Evolutionary conservation across 1,140 invertebrate species (phyloP).

Genomic region (Calycopis cecrops): DNA sequence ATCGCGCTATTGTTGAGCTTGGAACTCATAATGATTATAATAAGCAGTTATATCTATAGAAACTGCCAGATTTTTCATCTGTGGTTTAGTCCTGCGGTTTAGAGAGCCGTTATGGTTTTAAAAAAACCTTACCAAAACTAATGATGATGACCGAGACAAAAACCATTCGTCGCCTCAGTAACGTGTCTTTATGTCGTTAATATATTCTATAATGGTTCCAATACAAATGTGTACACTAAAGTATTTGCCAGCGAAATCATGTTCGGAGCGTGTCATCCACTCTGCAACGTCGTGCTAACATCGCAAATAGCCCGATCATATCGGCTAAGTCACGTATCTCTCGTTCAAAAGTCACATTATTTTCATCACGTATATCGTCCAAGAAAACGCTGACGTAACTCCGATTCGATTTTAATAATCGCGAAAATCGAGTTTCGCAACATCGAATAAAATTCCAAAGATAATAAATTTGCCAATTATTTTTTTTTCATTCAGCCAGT

Average conservation of each 20-base stretch:
- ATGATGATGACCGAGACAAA: neutral
- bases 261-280: slow-evolving; percentile 20
- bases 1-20: too few relatives aligned
- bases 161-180: too few relatives aligned
- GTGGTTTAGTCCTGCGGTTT: neutral
- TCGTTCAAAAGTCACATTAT: slow-evolving; percentile 10
- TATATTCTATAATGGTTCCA: too few relatives aligned
- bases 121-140: neutral
- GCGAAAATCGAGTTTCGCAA: too few relatives aligned
- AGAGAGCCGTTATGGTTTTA: neutral
- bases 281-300: slow-evolving; percentile 17
- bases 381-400: slow-evolving; percentile 18
- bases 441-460: too few relatives aligned
- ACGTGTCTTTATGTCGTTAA: too few relatives aligned
- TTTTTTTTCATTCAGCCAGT: too few relatives aligned
- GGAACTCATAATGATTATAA: too few relatives aligned
- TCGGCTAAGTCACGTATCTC: slow-evolving; percentile 26
- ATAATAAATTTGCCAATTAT: too few relatives aligned
- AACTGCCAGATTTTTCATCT: neutral
- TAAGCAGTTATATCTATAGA: too few relatives aligned
- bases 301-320: slow-evolving; percentile 21
- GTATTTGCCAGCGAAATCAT: neutral
- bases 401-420: neutral
- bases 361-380: slow-evolving; percentile 16
- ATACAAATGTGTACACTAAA: too few relatives aligned